Conservation (phyloP, 2,113 vertebrate species). For the Dicaeum eximium region DNA sequence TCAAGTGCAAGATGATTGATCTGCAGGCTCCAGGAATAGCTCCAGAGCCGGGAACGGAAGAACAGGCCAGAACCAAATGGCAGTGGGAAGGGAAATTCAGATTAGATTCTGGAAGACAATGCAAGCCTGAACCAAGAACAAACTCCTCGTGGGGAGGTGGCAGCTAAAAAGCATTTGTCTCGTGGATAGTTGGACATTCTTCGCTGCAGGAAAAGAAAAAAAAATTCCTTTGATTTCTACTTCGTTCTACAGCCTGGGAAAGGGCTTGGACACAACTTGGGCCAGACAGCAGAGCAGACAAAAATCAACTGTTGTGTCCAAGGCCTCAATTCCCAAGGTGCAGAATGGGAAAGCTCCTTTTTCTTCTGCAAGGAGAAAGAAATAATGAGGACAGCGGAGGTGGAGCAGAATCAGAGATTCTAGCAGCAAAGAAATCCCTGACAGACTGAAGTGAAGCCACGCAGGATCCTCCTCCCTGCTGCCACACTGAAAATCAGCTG, state of each 20-base stretch:
- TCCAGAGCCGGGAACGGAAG: conserved; percentile 44
- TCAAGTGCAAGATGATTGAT: conserved; percentile 31
- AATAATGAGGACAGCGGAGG: neutral
- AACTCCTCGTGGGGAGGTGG: neutral
- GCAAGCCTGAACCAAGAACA: neutral
- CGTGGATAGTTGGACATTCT: neutral
- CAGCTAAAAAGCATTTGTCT: conserved; percentile 28
- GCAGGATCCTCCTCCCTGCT: neutral
- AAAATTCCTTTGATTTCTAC: neutral
- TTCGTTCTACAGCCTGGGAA: neutral
- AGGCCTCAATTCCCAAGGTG: neutral
- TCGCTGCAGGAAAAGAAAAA: neutral
- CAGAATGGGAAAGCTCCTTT: neutral
- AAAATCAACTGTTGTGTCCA: neutral
- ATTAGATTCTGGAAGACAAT: conserved; percentile 59
- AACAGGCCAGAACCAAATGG: neutral
- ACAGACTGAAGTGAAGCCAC: neutral
- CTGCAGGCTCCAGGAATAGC: conserved; percentile 37
- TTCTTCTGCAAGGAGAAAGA: neutral
- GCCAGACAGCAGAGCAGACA: neutral
- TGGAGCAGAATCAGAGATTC: neutral
- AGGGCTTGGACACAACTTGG: neutral
- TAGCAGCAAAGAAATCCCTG: neutral
- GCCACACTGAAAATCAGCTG: neutral
- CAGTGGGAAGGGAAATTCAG: conserved; percentile 49